phyloP scores from a whole-genome alignment of 2,797 vertebrate genomes.

The Neosilurus hyrtlii region DNA sequence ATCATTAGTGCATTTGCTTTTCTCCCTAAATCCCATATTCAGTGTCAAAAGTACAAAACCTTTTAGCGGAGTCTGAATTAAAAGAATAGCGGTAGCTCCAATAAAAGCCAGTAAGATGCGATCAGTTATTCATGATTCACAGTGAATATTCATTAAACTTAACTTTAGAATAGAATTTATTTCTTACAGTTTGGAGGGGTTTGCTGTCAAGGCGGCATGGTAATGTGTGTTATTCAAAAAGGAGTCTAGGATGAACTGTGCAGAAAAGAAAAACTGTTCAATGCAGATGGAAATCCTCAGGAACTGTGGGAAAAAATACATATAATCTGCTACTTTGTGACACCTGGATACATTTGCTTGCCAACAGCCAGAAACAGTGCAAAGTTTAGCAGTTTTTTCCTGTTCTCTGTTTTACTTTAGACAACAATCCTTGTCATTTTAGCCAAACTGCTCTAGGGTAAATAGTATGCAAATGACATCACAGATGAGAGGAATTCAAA shows the following conservation, averaged over 20 bases:
- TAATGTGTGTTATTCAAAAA: not conserved
- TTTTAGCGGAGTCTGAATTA: not conserved
- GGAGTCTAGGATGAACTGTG: slow-evolving; percentile 8
- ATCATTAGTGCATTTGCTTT: not conserved
- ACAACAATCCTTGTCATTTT: not conserved
- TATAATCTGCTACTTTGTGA: not conserved
- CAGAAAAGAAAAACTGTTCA: not conserved
- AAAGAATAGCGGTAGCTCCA: not conserved
- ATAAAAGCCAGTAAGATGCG: not conserved
- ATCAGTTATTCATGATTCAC: not conserved
- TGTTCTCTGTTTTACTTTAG: not conserved
- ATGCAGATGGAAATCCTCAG: not conserved
- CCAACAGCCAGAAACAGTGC: not conserved
- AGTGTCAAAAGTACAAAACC: not conserved
- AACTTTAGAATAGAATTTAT: not conserved
- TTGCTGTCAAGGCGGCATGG: not conserved
- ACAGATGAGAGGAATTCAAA: slow-evolving; percentile 26
- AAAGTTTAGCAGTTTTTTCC: not conserved
- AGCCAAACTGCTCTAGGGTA: not conserved
- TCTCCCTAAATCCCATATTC: not conserved
- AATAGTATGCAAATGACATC: not conserved
- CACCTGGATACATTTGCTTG: not conserved
- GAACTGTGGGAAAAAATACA: not conserved
- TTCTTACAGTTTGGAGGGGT: not conserved
- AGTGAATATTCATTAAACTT: not conserved